Evolutionary conservation across 2,888 invertebrate genomes (phyloP), one percentile per base, ranked within the genome.

Genomic region (Pherbina coryleti): DNA sequence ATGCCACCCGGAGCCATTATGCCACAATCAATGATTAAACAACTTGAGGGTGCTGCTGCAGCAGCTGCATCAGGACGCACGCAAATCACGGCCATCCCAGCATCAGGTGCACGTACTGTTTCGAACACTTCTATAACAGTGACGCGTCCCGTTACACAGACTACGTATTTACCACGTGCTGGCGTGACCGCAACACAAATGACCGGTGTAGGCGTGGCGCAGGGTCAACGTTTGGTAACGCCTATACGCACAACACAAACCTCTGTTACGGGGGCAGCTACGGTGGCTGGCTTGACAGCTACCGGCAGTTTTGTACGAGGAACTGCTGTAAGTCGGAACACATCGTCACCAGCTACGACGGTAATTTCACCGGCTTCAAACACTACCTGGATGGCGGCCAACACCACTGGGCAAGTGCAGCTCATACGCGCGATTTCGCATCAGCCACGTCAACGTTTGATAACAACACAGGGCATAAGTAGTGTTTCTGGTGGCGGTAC

Each of bases 21-120:
- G 83, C 90, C 91, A 22, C 91, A 90, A 83, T 87, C 90, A n/a
- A 91, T 92, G 85, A 89, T 92, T 14, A 92, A 92, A 84, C 91
- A 91, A 88, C 90, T 92, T 87, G 89, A 89, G 71, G 85, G 85
- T 77, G 85, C 86, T 4, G 75, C 80, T 28, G 81, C 80, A 49
- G 80, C 81, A 0, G 84, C 84, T 19, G 83, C 84, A 19, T 84
- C 84, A 4, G 87, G 88, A 0, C 84, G 90, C 14, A 88, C 90
- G 0, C 90, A 90, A 81, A 89, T 90, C 5, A 89, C 90, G 3
- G 87, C 90, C 22, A 87, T 90, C 82, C 89, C 90, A 31, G 85
- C 89, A 14, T 80, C 76, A 0, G 75, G 81, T 11, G 78, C 81
- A 11, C 84, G 89, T 49, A 88, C 88, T n/a, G 86, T 89, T 2